A percentile compares a stretch with the other conserved stretches of the same genome.
Conservation (phyloP, 2,888 invertebrate species). For the Sesia apiformis region DNA sequence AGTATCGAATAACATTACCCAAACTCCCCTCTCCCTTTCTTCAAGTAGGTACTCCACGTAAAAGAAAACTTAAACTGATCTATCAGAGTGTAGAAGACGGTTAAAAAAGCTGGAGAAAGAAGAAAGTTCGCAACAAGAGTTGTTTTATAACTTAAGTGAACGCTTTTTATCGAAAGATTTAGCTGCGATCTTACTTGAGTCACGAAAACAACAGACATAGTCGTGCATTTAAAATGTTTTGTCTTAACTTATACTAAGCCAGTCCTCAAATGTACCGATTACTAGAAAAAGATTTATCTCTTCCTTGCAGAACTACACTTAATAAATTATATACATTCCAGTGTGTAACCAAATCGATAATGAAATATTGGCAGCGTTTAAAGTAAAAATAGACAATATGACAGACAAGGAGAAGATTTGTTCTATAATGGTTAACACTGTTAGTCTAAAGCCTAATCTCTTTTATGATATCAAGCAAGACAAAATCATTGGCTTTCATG, state of each 20-base stretch:
- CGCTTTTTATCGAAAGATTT: not conserved
- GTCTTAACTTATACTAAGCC: constrained; percentile 1
- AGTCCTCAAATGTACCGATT: constrained; percentile 3
- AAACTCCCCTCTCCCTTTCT: not conserved
- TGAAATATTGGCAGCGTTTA: not conserved
- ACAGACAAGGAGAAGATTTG: not conserved
- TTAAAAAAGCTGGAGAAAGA: not conserved
- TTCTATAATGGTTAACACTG: not conserved
- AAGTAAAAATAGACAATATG: constrained; percentile 1
- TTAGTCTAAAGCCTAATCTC: constrained; percentile 3
- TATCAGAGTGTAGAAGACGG: not conserved
- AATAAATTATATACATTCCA: not conserved
- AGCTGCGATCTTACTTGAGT: not conserved
- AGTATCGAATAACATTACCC: not conserved
- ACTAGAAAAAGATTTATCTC: not conserved
- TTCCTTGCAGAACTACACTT: constrained; percentile 1
- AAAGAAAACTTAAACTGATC: not conserved
- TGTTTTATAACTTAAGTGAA: not conserved
- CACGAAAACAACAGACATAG: constrained; percentile 2
- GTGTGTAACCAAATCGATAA: not conserved
- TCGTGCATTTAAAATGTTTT: not conserved
- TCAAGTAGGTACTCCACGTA: not conserved
- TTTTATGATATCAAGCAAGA: constrained; percentile 5
- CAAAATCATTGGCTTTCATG: constrained; percentile 6
- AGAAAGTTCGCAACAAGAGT: not conserved